A percentile compares a stretch with the other conserved stretches of the same genome.
Evolutionary conservation across 2,797 vertebrate genomes (phyloP).

Genomic region (Anisognathus igniventris): DNA sequence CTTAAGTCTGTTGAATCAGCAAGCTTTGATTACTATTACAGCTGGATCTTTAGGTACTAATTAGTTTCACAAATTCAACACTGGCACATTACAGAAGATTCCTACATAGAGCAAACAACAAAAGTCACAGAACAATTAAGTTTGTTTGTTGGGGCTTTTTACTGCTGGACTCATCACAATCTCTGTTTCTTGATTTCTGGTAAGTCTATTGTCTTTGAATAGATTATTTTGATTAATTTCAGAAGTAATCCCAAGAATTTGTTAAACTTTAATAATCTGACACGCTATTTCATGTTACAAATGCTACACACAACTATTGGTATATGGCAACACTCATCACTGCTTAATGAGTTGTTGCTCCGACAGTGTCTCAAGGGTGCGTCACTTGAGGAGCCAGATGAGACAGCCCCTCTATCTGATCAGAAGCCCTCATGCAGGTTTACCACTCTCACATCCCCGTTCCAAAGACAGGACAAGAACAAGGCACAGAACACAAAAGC

Average conservation of each 20-base stretch:
- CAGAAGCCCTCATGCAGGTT: not conserved
- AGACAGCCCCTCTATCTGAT: not conserved
- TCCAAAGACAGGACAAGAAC: not conserved
- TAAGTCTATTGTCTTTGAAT: not conserved
- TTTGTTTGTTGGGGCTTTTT: not conserved
- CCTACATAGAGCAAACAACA: not conserved
- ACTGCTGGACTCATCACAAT: not conserved
- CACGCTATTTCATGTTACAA: not conserved
- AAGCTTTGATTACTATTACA: slow-evolving; percentile 30
- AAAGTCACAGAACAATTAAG: not conserved
- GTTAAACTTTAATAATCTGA: not conserved
- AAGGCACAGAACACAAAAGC: not conserved
- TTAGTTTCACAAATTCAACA: slow-evolving; percentile 34
- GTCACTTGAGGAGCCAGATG: not conserved
- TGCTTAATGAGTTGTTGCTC: not conserved
- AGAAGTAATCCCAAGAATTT: not conserved
- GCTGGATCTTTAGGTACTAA: slow-evolving; percentile 19
- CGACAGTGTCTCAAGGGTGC: not conserved
- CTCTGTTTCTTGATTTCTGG: not conserved
- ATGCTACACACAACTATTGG: not conserved
- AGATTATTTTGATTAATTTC: not conserved
- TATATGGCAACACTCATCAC: not conserved
- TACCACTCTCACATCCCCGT: not conserved
- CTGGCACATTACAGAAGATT: not conserved
- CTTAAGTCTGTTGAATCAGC: slow-evolving; percentile 20